Evolutionary conservation across 1,140 invertebrate species (phyloP).

Genomic region (Megalonaias nervosa): DNA sequence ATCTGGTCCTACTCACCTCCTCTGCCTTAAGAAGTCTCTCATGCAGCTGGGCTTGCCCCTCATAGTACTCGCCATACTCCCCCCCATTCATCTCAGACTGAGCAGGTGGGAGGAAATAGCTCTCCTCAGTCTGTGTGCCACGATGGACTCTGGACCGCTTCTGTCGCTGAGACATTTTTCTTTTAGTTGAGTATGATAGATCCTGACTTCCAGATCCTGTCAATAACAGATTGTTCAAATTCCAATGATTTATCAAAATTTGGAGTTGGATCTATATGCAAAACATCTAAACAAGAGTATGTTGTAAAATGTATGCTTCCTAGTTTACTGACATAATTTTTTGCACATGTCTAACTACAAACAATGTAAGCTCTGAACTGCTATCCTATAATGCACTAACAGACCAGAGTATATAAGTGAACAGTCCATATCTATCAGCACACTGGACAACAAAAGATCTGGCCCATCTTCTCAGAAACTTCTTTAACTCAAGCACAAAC

Average conservation of each 20-base stretch:
- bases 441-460: no score
- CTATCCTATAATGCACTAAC: no score
- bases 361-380: neutral
- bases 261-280: neutral
- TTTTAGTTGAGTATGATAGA: conserved; percentile 63
- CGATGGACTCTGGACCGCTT: conserved; percentile 51
- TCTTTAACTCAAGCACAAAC: no score
- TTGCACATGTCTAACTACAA: neutral
- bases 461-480: no score
- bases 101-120: conserved; percentile 47
- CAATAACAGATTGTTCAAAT: neutral
- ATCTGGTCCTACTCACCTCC: conserved; percentile 49
- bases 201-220: conserved; percentile 51
- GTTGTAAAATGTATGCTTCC: neutral
- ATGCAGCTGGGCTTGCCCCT: conserved; percentile 60
- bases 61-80: conserved; percentile 63
- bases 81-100: conserved; percentile 40
- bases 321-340: neutral
- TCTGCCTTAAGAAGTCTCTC: conserved; percentile 63
- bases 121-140: conserved; percentile 64
- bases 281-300: neutral
- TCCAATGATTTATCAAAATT: neutral
- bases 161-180: conserved; percentile 68
- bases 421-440: no score
- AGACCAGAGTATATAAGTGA: no score